Percentiles rank a stretch among this genome's conserved stretches.
These are phyloP conservation scores for Lysiphlebus fabarum DNA, from an alignment of 1,140 invertebrate species.

Conservation along the genomic window DNA sequence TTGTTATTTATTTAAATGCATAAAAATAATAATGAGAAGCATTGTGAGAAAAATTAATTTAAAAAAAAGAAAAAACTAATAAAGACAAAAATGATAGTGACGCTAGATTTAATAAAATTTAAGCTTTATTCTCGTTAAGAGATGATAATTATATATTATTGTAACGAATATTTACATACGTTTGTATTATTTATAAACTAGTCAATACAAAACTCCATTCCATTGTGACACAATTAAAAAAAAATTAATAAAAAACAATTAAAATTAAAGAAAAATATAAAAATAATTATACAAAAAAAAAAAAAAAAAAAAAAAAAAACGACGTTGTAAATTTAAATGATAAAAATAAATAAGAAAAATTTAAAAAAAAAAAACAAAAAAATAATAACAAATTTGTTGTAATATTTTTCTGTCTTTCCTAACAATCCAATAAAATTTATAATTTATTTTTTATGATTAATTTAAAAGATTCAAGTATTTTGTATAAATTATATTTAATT, in stretches of 20 bases:
- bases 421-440: too few relatives aligned
- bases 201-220: constrained; percentile 55
- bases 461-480: too few relatives aligned
- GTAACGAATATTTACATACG: constrained; percentile 53
- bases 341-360: too few relatives aligned
- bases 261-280: constrained; percentile 8
- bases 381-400: too few relatives aligned
- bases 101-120: constrained; percentile 47
- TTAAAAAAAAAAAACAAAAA: not conserved
- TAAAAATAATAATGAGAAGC: too few relatives aligned
- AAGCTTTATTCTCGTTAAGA: constrained; percentile 42
- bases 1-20: not conserved
- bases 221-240: constrained; percentile 39
- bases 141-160: constrained; percentile 40
- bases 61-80: too few relatives aligned
- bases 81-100: constrained; percentile 44
- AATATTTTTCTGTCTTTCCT: not conserved
- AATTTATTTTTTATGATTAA: too few relatives aligned
- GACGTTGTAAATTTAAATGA: constrained; percentile 16
- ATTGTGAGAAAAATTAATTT: too few relatives aligned
- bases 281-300: constrained; percentile 23
- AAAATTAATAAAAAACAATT: constrained; percentile 20
- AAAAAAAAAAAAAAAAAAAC: constrained; percentile 27
- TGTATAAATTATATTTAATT: too few relatives aligned
- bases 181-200: constrained; percentile 55